Percentiles rank a stretch among this genome's conserved stretches.
These are phyloP conservation scores for Lithosia quadra DNA, from an alignment of 2,888 invertebrate genomes.

Conservation along the genomic window DNA sequence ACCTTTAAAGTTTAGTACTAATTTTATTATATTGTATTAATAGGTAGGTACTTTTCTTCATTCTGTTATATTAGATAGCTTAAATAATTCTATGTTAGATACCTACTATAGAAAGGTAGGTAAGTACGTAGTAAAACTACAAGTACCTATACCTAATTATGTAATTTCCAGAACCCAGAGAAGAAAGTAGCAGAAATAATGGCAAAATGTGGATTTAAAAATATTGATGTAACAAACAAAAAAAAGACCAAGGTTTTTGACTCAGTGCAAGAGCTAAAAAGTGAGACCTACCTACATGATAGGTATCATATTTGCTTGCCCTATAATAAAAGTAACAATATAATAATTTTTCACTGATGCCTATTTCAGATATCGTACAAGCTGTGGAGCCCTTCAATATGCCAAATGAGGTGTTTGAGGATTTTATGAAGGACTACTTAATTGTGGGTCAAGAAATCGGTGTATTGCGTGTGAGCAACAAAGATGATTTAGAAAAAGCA, in stretches of 20 bases:
- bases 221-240: slow-evolving; percentile 83
- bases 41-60: too few relatives aligned
- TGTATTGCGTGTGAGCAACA: slow-evolving; percentile 30
- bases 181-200: slow-evolving; percentile 83
- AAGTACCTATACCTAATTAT: not conserved
- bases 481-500: slow-evolving; percentile 21
- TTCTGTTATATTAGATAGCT: not conserved
- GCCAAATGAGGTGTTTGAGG: slow-evolving; percentile 46
- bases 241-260: slow-evolving; percentile 36
- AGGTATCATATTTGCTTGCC: not conserved
- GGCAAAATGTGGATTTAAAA: slow-evolving; percentile 86
- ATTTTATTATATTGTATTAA: too few relatives aligned
- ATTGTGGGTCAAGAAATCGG: slow-evolving; percentile 40
- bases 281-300: slow-evolving; percentile 29
- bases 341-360: slow-evolving; percentile 5
- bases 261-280: slow-evolving; percentile 41
- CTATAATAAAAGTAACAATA: not conserved
- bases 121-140: too few relatives aligned
- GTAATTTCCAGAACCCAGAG: slow-evolving; percentile 76
- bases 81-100: too few relatives aligned
- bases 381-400: slow-evolving; percentile 49
- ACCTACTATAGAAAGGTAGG: too few relatives aligned
- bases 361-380: slow-evolving; percentile 42
- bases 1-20: too few relatives aligned
- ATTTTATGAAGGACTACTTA: slow-evolving; percentile 40